Evolutionary conservation across 2,797 vertebrate species (phyloP), one percentile per base, ranked within the genome.

Genomic region (Galago senegalensis): DNA sequence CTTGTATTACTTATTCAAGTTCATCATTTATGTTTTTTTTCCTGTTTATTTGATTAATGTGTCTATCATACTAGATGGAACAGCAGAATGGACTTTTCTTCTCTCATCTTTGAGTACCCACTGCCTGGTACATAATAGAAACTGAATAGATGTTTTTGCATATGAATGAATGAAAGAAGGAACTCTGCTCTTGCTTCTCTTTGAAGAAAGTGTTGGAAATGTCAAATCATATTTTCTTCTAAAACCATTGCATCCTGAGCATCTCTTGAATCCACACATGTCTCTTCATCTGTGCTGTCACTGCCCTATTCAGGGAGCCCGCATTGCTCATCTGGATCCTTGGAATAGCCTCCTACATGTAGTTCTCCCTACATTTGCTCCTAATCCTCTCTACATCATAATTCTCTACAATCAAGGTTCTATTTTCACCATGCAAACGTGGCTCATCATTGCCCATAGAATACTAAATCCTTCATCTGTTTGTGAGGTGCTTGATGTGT

Each of bases 141-240:
- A 10, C 43, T 87, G 43, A 84, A 14, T 27, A 75, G 80, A 29
- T 75, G 65, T 53, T 53, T 53, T 53, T 53, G 49, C 49, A 29
- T 75, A 61, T 25, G 49, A 53, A 53, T 53, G 49, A 53, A 77
- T 13, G 16, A 79, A 73, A 43, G 20, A 86, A 29, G 40, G 31
- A 75, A 69, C 34, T 49, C 14, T 73, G 3, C 40, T 81, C 56
- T 27, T 65, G 37, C 60, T 90, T 84, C 40, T 76, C 29, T 40
- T 93, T 61, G 29, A 89, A 96, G 69, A n/a, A 94, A 25, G 9
- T 20, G 10, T 29, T 69, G n/a, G 25, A 73, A 92, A 60, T 84
- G 76, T 63, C 63, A 43, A 16, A 12, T n/a, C 40, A 86, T 34
- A 4, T 31, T 75, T 89, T 69, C 81, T 27, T 92, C 34, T 75